Evolutionary conservation across 2,113 vertebrate genomes (phyloP).

Genomic region (Brachypteracias leptosomus): DNA sequence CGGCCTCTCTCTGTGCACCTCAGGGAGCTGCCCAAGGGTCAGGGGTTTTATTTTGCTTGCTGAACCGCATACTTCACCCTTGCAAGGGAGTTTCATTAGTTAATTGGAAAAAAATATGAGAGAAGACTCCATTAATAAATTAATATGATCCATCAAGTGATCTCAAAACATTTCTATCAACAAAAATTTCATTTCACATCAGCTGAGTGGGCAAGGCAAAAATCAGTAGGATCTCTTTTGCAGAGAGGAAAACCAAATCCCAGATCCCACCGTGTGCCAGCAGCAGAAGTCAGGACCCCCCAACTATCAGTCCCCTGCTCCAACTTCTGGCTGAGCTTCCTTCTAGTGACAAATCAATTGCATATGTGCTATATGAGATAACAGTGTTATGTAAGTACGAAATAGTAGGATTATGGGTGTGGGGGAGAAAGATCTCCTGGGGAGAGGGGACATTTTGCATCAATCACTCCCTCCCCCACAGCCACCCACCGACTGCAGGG

Average conservation of each 20-base stretch:
- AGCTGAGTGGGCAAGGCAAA: neutral
- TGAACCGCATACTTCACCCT: neutral
- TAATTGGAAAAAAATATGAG: neutral
- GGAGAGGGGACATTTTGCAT: slow-evolving; percentile 66
- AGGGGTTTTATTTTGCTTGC: neutral
- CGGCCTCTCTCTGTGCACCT: neutral
- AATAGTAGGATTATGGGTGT: slow-evolving; percentile 26
- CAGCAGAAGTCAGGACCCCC: neutral
- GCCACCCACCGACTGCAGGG: slow-evolving; percentile 57
- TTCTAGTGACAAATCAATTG: neutral
- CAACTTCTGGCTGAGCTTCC: neutral
- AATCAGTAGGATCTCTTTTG: neutral
- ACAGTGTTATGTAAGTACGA: neutral
- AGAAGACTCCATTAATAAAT: slow-evolving; percentile 16
- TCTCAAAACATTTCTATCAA: neutral
- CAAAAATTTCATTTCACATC: neutral
- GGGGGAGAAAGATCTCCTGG: slow-evolving; percentile 59
- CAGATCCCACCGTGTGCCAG: neutral
- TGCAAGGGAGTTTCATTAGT: neutral
- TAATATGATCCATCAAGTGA: neutral
- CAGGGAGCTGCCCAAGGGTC: neutral
- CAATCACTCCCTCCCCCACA: slow-evolving; percentile 61
- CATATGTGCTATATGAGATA: neutral
- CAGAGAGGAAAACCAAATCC: neutral
- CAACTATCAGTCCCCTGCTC: neutral